Evolutionary conservation across 2,888 invertebrate species (phyloP).

Genomic region (Argyresthia albistria): DNA sequence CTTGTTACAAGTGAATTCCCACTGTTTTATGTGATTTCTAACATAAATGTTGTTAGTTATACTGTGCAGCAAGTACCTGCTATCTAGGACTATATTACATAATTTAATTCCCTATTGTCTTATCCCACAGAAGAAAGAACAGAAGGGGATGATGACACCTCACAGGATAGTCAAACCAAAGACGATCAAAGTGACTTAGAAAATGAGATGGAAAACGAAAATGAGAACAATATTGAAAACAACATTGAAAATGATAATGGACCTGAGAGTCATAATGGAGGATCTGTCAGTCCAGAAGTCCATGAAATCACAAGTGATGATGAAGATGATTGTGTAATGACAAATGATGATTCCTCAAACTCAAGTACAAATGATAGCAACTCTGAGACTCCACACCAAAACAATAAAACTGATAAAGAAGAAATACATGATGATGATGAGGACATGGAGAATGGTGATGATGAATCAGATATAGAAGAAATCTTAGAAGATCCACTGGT

Average conservation of each 20-base stretch:
- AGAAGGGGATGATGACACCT: conserved; percentile 64
- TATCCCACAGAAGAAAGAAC: conserved; percentile 53
- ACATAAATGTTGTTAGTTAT: too few relatives aligned
- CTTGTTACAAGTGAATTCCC: neutral
- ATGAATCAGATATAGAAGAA: conserved; percentile 77
- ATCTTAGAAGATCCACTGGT: conserved; percentile 78
- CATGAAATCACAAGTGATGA: conserved; percentile 72
- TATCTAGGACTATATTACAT: too few relatives aligned
- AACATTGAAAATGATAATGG: conserved; percentile 27
- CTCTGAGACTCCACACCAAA: conserved; percentile 67
- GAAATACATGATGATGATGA: conserved; percentile 59
- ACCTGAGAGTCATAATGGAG: conserved; percentile 56
- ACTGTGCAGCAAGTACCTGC: too few relatives aligned
- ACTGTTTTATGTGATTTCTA: too few relatives aligned
- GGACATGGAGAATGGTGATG: conserved; percentile 67
- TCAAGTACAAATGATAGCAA: conserved; percentile 71
- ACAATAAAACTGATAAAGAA: conserved; percentile 62
- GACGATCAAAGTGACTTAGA: conserved; percentile 15
- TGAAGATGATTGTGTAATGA: conserved; percentile 48
- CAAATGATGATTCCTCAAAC: conserved; percentile 71
- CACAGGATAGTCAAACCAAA: conserved; percentile 62
- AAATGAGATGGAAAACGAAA: conserved; percentile 12
- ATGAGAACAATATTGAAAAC: conserved; percentile 25
- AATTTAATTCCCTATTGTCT: neutral
- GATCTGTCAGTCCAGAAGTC: conserved; percentile 53